phyloP scores from a whole-genome alignment of 2,888 invertebrate genomes.

The Amblyteles armatorius region DNA sequence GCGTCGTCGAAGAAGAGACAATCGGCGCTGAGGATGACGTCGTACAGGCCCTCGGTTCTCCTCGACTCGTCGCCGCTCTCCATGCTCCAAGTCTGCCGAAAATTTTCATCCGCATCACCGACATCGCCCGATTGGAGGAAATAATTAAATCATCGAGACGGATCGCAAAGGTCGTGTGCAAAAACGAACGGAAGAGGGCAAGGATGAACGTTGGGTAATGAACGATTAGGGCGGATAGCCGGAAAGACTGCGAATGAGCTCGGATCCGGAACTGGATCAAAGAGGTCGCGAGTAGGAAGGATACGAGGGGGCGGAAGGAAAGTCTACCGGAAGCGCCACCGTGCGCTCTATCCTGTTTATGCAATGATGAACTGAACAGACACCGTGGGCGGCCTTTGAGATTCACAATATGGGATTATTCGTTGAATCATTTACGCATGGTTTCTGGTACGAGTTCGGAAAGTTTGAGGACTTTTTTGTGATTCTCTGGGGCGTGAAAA shows the following conservation, averaged over 20 bases:
- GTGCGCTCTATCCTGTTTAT: constrained; percentile 26
- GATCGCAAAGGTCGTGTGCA: no score
- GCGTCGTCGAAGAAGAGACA: constrained; percentile 92
- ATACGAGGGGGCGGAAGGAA: constrained; percentile 41
- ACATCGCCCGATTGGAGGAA: no score
- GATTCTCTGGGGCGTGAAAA: no score
- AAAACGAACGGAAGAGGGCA: not conserved
- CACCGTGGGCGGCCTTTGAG: not conserved
- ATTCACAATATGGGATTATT: not conserved
- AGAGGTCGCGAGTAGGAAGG: not conserved
- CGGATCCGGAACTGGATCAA: not conserved
- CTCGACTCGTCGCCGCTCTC: constrained; percentile 80
- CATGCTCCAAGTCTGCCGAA: constrained; percentile 76
- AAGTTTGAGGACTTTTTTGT: not conserved
- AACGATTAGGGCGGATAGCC: not conserved
- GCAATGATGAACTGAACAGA: not conserved
- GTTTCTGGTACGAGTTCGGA: not conserved
- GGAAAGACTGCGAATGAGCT: not conserved
- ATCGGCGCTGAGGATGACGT: constrained; percentile 91
- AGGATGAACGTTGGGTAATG: not conserved
- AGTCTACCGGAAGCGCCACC: constrained; percentile 45
- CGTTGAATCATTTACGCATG: not conserved
- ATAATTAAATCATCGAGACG: no score
- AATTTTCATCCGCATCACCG: constrained; percentile 15
- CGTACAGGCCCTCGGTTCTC: constrained; percentile 86